Conservation (phyloP, 2,888 invertebrate species). For the Drosophila meridionalis region DNA sequence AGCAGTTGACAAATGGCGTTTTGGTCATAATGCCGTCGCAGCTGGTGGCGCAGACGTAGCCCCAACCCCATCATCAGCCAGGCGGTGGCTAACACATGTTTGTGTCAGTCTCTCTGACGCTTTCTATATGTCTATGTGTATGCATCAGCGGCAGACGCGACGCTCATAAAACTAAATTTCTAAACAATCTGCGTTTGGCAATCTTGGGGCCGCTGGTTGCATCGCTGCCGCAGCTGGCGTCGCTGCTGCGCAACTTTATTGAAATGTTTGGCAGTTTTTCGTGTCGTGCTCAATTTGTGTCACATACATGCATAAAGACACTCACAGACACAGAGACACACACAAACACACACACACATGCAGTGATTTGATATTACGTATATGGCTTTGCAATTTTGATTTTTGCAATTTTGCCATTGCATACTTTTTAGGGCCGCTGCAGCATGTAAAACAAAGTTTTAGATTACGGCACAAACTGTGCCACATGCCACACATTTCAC, state of each 20-base stretch:
- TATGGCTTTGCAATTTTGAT: conserved; percentile 71
- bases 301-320: conserved; percentile 40
- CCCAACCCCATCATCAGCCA: not conserved
- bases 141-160: conserved; percentile 44
- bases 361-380: conserved; percentile 35
- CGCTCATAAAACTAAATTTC: conserved; percentile 77
- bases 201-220: conserved; percentile 52
- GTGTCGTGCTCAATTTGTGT: conserved; percentile 77
- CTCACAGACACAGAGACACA: conserved; percentile 34
- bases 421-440: conserved; percentile 70
- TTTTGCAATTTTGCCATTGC: conserved; percentile 72
- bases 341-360: conserved; percentile 18
- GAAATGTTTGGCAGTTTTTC: conserved; percentile 79
- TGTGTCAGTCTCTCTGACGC: conserved; percentile 42
- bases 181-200: conserved; percentile 80
- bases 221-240: conserved; percentile 30
- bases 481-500: conserved; percentile 43
- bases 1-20: conserved; percentile 76
- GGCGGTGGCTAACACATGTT: conserved; percentile 49
- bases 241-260: conserved; percentile 77
- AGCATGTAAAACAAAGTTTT: conserved; percentile 73
- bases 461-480: conserved; percentile 60
- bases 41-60: conserved; percentile 56
- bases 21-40: conserved; percentile 62
- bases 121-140: not conserved